Evolutionary conservation across 2,797 vertebrate genomes (phyloP), one percentile per base, ranked within the genome.

Genomic region (Chelon labrosus): DNA sequence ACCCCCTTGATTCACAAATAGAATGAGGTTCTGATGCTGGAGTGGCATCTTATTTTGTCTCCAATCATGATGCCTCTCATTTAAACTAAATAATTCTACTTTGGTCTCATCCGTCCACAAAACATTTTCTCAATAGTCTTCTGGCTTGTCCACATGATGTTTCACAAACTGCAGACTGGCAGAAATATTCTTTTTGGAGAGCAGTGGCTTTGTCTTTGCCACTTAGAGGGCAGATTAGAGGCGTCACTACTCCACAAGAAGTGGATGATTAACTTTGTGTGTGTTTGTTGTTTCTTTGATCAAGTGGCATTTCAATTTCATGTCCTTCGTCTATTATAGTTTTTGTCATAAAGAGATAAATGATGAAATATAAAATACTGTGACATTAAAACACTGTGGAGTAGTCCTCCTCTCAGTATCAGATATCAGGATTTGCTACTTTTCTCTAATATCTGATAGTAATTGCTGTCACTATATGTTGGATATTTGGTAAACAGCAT

Each of bases 161-260:
- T 35, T 35, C 7, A 1, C 31, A 35, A 35, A 35, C 31, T 35
- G 31, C 31, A 35, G 31, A 7, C 31, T 35, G 31, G 7, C 31
- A 35, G 31, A 35, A 35, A 35, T 35, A 8, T 35, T 35, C 31
- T 35, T 35, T 35, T 35, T 35, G 5, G 31, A 31, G 31, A 7
- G 5, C 31, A 7, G 5, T 35, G 31, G 31, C 7, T 35, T 35
- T 35, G 31, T 35, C 31, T 4, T 35, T 35, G 31, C 7, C 31
- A 35, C 7, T 35, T 35, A 35, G 57, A 70, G 47, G 53, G 59
- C 31, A 62, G 47, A 85, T 64, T 37, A 76, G 58, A 77, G 37
- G 42, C 4, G 13, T 80, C 79, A 77, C 65, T 69, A 20, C 60
- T 56, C 63, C 35, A 9, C 58, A 79, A 62, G 67, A 85, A 25